Evolutionary conservation across 2,888 invertebrate genomes (phyloP).

Genomic region (Strigamia transsilvanica): DNA sequence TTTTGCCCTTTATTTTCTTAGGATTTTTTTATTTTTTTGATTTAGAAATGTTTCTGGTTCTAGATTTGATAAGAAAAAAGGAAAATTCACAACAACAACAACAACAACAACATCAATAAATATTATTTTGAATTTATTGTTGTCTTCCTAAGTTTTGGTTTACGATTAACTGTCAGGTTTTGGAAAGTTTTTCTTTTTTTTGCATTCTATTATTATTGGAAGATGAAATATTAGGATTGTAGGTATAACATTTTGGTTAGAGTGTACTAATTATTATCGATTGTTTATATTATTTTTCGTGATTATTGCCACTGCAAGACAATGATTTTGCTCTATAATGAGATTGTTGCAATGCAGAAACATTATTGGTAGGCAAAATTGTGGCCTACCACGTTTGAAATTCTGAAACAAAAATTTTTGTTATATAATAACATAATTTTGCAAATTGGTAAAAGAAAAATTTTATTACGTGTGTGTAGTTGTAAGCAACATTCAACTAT

Average conservation of each 20-base stretch:
- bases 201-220: background rate
- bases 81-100: background rate
- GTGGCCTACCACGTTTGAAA: slow-evolving; percentile 35
- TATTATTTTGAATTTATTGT: background rate
- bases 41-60: slow-evolving; percentile 3
- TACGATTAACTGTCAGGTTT: background rate
- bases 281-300: background rate
- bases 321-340: slow-evolving; percentile 18
- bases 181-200: background rate
- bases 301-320: background rate
- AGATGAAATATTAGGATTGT: background rate
- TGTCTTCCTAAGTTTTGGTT: background rate
- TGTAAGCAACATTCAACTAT: slow-evolving; percentile 34
- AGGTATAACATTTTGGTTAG: background rate
- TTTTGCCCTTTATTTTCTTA: background rate
- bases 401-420: background rate
- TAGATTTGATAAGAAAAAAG: slow-evolving; percentile 23
- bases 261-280: background rate
- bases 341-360: slow-evolving; percentile 15
- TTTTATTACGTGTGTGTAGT: slow-evolving; percentile 34
- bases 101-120: background rate
- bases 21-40: background rate
- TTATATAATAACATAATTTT: slow-evolving; percentile 1
- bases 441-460: slow-evolving; percentile 24
- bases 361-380: slow-evolving; percentile 35